Evolutionary conservation across 1,140 invertebrate genomes (phyloP), one percentile per base, ranked within the genome.

Genomic region (Diprion similis): DNA sequence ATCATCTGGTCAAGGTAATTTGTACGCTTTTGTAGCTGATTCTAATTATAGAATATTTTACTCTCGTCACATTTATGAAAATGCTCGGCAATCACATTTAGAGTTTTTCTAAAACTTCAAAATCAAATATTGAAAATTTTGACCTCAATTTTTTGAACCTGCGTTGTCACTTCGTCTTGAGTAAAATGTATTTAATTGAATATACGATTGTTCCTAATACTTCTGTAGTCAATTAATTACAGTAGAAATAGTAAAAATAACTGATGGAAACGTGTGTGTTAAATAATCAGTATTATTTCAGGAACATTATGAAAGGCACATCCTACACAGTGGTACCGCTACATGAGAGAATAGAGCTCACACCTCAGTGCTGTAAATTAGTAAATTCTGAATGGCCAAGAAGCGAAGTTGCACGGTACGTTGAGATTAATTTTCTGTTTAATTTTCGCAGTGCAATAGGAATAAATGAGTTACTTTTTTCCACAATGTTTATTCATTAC

Each of bases 311-410:
- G 82, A 84, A 79, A 77, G 75, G 78, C 75, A 79, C 75, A 68
- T 77, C 78, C 19, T 86, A 87, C 72, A 72, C 75, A 83, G 90
- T 95, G 74, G 82, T 94, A 79, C 90, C 90, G 74, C 87, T 95
- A 74, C 94, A 95, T 79, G 87, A 92, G 77, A 86, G 93, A 79
- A 92, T 92, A 65, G 89, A 95, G 81, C 91, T 92, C 78, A 85
- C 92, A 64, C 86, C 89, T 81, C 85, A 91, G 81, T 94, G 93
- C 79, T 94, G 93, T 83, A 88, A 90, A 77, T 87, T 95, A 73
- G 90, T 95, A 73, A 95, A 95, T 86, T 90, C 91, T 59, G 93
- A 95, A 90, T 95, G 94, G 94, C 93, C 92, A 77, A 88, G 94
- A 74, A 94, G 93, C 76, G 90, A 92, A 83, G 93, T 91, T 69